A percentile compares a stretch with the other conserved stretches of the same genome.
These are phyloP conservation scores for Drosophila mauritiana DNA, from an alignment of 1,140 invertebrate genomes.

Conservation along the genomic window DNA sequence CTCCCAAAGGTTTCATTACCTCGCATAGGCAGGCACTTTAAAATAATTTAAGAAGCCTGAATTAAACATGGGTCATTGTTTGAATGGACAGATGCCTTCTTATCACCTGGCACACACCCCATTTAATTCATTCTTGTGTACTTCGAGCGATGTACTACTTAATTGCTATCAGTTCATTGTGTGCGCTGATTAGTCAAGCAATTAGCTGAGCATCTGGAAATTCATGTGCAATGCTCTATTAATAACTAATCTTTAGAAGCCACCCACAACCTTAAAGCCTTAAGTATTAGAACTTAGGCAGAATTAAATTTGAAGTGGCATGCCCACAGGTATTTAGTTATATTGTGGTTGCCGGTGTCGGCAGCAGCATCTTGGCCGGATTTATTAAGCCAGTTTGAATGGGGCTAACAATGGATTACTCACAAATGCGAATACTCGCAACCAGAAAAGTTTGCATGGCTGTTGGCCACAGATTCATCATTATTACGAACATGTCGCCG, in stretches of 20 bases:
- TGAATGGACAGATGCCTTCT: conserved; percentile 22
- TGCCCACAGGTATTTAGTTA: not conserved
- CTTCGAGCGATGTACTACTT: not conserved
- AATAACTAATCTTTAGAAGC: not conserved
- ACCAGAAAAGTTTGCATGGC: conserved; percentile 25
- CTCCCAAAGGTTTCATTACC: not conserved
- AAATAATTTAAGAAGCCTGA: not conserved
- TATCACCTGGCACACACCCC: conserved; percentile 18
- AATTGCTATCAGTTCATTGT: conserved; percentile 1
- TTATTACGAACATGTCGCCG: conserved; percentile 29
- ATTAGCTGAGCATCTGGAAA: not conserved
- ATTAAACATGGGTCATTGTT: conserved; percentile 3
- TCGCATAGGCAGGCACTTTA: not conserved
- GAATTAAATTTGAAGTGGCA: not conserved
- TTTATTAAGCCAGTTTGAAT: conserved; percentile 31
- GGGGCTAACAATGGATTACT: conserved; percentile 18
- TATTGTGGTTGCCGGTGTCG: conserved; percentile 23
- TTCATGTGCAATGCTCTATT: not conserved
- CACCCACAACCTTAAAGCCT: not conserved
- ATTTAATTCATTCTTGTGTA: not conserved
- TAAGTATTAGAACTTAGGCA: not conserved
- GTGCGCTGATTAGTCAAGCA: not conserved
- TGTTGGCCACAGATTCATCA: conserved; percentile 31
- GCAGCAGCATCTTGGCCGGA: conserved; percentile 12
- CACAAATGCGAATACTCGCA: conserved; percentile 2